These are phyloP conservation scores for Axea sp. DNA, from an alignment of 2,888 invertebrate species.

Conservation along the genomic window DNA sequence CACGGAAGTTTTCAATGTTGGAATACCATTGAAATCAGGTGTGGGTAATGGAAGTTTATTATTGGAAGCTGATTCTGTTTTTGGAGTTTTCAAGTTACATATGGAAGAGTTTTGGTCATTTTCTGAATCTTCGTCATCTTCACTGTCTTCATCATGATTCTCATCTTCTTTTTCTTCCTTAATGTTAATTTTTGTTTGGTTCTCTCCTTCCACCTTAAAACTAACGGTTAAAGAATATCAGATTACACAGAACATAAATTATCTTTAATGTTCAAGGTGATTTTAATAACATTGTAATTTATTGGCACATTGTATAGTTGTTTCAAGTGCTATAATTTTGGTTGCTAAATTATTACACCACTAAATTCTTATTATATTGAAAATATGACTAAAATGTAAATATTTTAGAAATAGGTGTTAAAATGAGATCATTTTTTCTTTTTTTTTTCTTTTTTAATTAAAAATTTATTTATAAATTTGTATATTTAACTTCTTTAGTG, in stretches of 20 bases:
- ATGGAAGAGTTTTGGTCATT: conserved; percentile 40
- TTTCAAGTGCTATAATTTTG: too few species aligned
- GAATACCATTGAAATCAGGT: conserved; percentile 82
- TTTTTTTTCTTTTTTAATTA: too few species aligned
- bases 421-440: too few species aligned
- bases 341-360: too few species aligned
- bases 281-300: too few species aligned
- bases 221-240: conserved; percentile 77
- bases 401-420: too few species aligned
- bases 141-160: conserved; percentile 56
- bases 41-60: conserved; percentile 81
- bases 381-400: too few species aligned
- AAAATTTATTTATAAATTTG: too few species aligned
- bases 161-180: conserved; percentile 61
- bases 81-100: conserved; percentile 27
- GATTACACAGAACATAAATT: conserved; percentile 76
- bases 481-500: too few species aligned
- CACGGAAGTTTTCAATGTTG: conserved; percentile 85
- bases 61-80: conserved; percentile 70
- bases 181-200: conserved; percentile 23
- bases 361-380: too few species aligned
- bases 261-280: conserved; percentile 40
- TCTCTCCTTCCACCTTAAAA: conserved; percentile 72
- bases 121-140: conserved; percentile 39
- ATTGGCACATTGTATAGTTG: too few species aligned